A percentile compares a stretch with the other conserved stretches of the same genome.
Evolutionary conservation across 2,888 invertebrate genomes (phyloP).

Genomic region (Calephelis perditalis): DNA sequence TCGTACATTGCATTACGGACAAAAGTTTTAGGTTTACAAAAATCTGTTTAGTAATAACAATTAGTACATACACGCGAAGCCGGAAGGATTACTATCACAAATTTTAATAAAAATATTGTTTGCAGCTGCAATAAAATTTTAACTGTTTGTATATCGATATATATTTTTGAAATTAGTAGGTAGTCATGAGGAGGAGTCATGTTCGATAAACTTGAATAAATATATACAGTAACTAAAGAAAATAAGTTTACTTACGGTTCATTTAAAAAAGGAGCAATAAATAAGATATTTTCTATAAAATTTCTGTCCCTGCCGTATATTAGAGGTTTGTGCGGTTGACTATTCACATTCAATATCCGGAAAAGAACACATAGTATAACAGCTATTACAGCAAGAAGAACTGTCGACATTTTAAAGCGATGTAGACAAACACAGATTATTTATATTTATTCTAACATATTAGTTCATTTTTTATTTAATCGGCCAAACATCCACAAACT

Average conservation of each 20-base stretch:
- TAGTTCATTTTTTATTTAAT: neutral
- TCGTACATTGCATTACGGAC: no score
- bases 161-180: no score
- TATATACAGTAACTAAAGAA: no score
- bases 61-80: no score
- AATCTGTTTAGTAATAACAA: no score
- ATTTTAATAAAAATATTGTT: no score
- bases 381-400: slow-evolving; percentile 87
- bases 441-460: slow-evolving; percentile 3
- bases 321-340: slow-evolving; percentile 87
- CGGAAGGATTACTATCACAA: no score
- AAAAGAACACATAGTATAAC: slow-evolving; percentile 90
- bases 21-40: no score
- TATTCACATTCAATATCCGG: slow-evolving; percentile 90
- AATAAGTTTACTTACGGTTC: slow-evolving; percentile 86
- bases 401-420: slow-evolving; percentile 83
- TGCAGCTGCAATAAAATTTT: no score
- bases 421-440: slow-evolving; percentile 18
- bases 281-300: slow-evolving; percentile 87
- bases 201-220: no score
- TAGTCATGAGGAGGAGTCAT: no score
- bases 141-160: no score
- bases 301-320: slow-evolving; percentile 86
- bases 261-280: slow-evolving; percentile 86
- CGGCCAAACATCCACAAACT: slow-evolving; percentile 41